Conservation (phyloP, 2,113 vertebrate species). For the Salvelinus sp. region DNA sequence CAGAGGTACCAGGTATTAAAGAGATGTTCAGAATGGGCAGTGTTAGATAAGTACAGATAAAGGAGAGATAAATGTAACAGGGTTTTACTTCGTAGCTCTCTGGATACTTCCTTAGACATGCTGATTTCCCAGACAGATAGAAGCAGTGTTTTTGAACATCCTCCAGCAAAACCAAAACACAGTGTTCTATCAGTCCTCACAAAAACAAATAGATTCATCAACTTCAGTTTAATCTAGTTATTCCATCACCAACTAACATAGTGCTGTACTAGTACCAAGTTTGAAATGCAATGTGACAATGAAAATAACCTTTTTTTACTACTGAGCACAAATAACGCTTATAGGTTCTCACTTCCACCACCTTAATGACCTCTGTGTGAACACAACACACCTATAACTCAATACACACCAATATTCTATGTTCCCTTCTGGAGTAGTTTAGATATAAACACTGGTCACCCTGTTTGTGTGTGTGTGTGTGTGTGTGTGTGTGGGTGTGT, state of each 20-base stretch:
- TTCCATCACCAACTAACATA: background rate
- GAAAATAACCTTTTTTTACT: background rate
- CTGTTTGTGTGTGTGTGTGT: constrained; percentile 11
- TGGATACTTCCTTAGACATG: background rate
- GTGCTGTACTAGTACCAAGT: background rate
- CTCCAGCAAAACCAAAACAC: background rate
- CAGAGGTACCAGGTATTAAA: background rate
- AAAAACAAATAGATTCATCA: background rate
- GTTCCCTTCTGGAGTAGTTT: background rate
- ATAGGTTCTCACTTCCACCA: background rate
- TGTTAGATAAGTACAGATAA: constrained; percentile 41
- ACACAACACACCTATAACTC: background rate
- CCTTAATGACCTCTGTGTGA: background rate
- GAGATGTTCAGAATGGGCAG: constrained; percentile 18
- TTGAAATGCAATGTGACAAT: background rate
- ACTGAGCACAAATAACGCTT: background rate
- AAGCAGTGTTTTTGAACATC: constrained; percentile 31
- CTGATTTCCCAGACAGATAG: constrained; percentile 49
- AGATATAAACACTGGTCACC: constrained; percentile 6
- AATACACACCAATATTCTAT: background rate
- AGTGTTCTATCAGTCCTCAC: background rate
- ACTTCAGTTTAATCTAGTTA: background rate
- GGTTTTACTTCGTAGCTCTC: background rate
- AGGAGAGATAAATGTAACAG: constrained; percentile 9
- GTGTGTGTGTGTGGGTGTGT: constrained; percentile 22